Percentiles rank a stretch among this genome's conserved stretches.
Conservation (phyloP, 2,888 invertebrate genomes). For the Trichacis sp. region DNA sequence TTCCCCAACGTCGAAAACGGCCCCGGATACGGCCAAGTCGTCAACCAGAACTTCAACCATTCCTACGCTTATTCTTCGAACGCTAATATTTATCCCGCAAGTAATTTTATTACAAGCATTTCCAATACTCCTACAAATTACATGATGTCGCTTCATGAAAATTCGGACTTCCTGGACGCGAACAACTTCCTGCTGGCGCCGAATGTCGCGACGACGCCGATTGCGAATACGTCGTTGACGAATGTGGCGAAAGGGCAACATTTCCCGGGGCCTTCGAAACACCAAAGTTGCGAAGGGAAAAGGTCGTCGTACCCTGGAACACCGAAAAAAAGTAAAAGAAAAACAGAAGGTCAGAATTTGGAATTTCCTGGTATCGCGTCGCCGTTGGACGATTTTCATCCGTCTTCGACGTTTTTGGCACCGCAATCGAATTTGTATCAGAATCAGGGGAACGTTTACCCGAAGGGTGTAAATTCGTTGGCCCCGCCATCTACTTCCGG, state of each 20-base stretch:
- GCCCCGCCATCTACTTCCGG: constrained; percentile 46
- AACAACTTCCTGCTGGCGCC: constrained; percentile 62
- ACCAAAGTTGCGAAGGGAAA: constrained; percentile 62
- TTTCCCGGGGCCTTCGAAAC: constrained; percentile 43
- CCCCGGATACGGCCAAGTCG: constrained; percentile 61
- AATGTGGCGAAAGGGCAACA: constrained; percentile 40
- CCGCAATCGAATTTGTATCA: constrained; percentile 61
- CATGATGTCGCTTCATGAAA: constrained; percentile 66
- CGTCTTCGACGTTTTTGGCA: constrained; percentile 53
- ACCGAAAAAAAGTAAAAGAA: constrained; percentile 62
- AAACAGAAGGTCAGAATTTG: constrained; percentile 57
- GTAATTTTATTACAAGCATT: constrained; percentile 65
- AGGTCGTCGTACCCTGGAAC: constrained; percentile 50
- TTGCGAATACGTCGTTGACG: constrained; percentile 37
- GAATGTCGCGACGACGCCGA: constrained; percentile 55
- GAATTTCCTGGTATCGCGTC: constrained; percentile 62
- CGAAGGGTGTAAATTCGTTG: constrained; percentile 52
- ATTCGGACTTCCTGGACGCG: constrained; percentile 61
- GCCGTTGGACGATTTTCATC: constrained; percentile 64
- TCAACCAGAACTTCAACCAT: constrained; percentile 65
- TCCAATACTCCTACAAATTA: constrained; percentile 63
- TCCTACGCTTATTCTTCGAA: constrained; percentile 64
- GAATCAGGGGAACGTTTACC: constrained; percentile 59
- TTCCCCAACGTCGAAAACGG: constrained; percentile 63
- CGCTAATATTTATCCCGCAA: constrained; percentile 63